phyloP scores from a whole-genome alignment of 2,888 invertebrate genomes.

The Pardosa pseudoannulata region DNA sequence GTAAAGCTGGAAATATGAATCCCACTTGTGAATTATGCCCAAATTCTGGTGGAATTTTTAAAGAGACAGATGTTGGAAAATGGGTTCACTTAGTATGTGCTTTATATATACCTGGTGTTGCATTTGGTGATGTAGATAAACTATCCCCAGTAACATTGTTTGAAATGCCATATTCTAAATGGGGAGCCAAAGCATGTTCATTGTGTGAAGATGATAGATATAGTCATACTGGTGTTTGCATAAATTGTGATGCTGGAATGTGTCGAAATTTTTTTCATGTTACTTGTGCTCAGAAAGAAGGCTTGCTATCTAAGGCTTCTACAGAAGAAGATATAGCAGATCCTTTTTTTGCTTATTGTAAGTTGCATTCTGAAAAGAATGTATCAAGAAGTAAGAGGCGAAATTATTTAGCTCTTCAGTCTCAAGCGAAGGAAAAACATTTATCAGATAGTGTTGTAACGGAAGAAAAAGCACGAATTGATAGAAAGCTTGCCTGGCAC shows the following conservation, averaged over 20 bases:
- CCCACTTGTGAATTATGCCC: slow-evolving; percentile 97
- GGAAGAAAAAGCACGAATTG: slow-evolving; percentile 77
- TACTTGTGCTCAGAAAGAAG: slow-evolving; percentile 96
- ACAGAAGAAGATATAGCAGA: slow-evolving; percentile 83
- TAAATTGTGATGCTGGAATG: slow-evolving; percentile 98
- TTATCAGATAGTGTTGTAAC: slow-evolving; percentile 49
- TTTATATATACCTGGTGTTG: slow-evolving; percentile 96
- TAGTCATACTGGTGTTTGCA: slow-evolving; percentile 94
- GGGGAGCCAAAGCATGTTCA: slow-evolving; percentile 95
- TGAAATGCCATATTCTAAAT: slow-evolving; percentile 97
- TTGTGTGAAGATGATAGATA: slow-evolving; percentile 91
- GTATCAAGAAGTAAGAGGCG: slow-evolving; percentile 82
- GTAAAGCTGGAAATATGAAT: slow-evolving; percentile 91
- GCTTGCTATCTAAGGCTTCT: slow-evolving; percentile 91
- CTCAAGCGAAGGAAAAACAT: slow-evolving; percentile 81
- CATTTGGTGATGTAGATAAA: slow-evolving; percentile 95
- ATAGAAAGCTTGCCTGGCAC: slow-evolving; percentile 82
- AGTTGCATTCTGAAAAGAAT: slow-evolving; percentile 94
- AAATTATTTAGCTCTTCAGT: slow-evolving; percentile 91
- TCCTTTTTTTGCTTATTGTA: slow-evolving; percentile 98
- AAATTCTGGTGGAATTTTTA: slow-evolving; percentile 88
- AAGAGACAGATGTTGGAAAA: slow-evolving; percentile 97
- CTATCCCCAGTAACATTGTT: slow-evolving; percentile 93
- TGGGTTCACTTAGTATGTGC: slow-evolving; percentile 99
- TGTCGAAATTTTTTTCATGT: slow-evolving; percentile 98